phyloP scores from a whole-genome alignment of 2,888 invertebrate species.

The Pseudoips prasinana region DNA sequence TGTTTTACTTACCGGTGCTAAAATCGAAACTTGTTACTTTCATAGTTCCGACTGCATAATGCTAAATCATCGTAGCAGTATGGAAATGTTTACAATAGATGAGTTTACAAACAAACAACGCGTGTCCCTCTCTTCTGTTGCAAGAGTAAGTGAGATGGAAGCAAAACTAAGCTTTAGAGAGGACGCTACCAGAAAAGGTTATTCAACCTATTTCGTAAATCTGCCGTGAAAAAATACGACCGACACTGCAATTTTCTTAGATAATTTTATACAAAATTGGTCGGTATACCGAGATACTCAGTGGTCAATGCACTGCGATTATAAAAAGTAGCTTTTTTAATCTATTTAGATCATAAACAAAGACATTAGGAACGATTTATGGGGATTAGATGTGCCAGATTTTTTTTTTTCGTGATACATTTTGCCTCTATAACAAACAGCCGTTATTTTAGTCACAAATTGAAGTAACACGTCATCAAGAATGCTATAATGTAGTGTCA shows the following conservation, averaged over 20 bases:
- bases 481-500: no score
- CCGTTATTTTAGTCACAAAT: constrained; percentile 7
- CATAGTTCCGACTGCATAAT: no score
- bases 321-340: constrained; percentile 1
- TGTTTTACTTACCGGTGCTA: no score
- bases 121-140: constrained; percentile 47
- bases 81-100: constrained; percentile 41
- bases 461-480: no score
- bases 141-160: constrained; percentile 44
- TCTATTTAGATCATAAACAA: no score
- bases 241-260: constrained; percentile 47
- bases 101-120: constrained; percentile 68
- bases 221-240: constrained; percentile 51
- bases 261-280: constrained; percentile 35
- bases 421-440: constrained; percentile 6
- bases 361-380: no score
- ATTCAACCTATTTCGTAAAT: constrained; percentile 60
- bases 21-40: no score
- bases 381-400: no score
- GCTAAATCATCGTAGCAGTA: no score
- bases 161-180: constrained; percentile 42
- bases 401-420: constrained; percentile 2
- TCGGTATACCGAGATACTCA: constrained; percentile 11
- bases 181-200: constrained; percentile 57
- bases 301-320: constrained; percentile 1